Evolutionary conservation across 1,140 invertebrate species (phyloP), one percentile per base, ranked within the genome.

Genomic region (Palaemon carinicauda): DNA sequence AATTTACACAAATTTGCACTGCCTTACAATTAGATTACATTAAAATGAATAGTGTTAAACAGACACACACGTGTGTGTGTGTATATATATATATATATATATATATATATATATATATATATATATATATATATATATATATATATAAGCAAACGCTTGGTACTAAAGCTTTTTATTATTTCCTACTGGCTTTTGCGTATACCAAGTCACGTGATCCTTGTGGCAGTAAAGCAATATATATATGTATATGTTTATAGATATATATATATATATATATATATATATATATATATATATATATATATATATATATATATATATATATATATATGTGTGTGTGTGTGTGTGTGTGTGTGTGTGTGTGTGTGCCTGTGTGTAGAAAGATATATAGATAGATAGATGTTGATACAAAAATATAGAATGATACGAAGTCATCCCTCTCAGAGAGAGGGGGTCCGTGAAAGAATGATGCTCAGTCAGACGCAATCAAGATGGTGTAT

Each of bases 261-360:
- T 75, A 75, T 31, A 75, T 31, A 75, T 31, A 75, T 75, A 75
- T 31, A 75, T 75, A 75, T 75, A 75, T 75, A 75, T 74, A 74
- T 74, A 74, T 74, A 74, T 74, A 74, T 74, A 74, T 74, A 74
- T 74, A 74, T 74, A 74, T 74, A 74, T 74, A 74, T 74, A 74
- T 74, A 74, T 74, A 75, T 74, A 74, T 74, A 74, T 74, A 74
- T 74, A 74, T 74, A 74, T 74, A 74, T 74, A 74, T 74, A 74
- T 74, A 74, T 74, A 74, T 74, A 74, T 74, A 74, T 74, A 29
- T 75, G 24, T 60, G 24, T 60, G 24, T 60, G 12, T 60, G 24
- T 60, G 12, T 60, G 24, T 60, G 12, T 60, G 24, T 60, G 12
- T 60, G 24, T 60, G 12, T 60, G 24, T 60, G 12, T 29, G 33